Evolutionary conservation across 2,797 vertebrate genomes (phyloP).

Genomic region (Nyctalus aviator): DNA sequence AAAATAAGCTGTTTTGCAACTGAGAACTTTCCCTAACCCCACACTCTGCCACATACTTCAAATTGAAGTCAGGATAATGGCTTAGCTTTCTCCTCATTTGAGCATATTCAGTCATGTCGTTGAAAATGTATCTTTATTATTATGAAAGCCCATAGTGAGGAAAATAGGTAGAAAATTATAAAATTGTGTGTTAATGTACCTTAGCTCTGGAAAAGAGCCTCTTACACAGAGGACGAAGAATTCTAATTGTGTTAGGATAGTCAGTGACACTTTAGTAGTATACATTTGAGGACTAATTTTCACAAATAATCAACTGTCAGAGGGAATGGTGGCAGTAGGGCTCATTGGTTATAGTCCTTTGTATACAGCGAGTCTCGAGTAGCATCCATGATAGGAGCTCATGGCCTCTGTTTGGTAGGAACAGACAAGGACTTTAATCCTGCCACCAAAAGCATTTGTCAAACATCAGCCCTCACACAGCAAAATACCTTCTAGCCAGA

Average conservation of each 20-base stretch:
- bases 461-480: conserved; percentile 1
- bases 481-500: conserved; percentile 39
- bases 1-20: conserved; percentile 49
- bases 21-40: conserved; percentile 51
- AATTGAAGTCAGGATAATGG: conserved; percentile 58
- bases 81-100: conserved; percentile 72
- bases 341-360: conserved; percentile 32
- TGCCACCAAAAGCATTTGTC: background rate
- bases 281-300: conserved; percentile 61
- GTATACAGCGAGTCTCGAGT: background rate
- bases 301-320: background rate
- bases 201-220: conserved; percentile 52
- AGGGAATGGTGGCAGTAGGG: background rate
- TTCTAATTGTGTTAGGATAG: conserved; percentile 61
- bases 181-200: conserved; percentile 65
- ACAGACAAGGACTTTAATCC: conserved; percentile 48
- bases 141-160: conserved; percentile 58
- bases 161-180: conserved; percentile 72
- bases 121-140: conserved; percentile 69
- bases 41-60: conserved; percentile 31
- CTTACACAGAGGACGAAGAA: conserved; percentile 27
- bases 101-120: conserved; percentile 65
- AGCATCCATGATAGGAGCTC: background rate
- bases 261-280: conserved; percentile 33
- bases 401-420: background rate